A percentile compares a stretch with the other conserved stretches of the same genome.
phyloP scores from a whole-genome alignment of 1,140 invertebrate species.

The Scaptomyza graminum region DNA sequence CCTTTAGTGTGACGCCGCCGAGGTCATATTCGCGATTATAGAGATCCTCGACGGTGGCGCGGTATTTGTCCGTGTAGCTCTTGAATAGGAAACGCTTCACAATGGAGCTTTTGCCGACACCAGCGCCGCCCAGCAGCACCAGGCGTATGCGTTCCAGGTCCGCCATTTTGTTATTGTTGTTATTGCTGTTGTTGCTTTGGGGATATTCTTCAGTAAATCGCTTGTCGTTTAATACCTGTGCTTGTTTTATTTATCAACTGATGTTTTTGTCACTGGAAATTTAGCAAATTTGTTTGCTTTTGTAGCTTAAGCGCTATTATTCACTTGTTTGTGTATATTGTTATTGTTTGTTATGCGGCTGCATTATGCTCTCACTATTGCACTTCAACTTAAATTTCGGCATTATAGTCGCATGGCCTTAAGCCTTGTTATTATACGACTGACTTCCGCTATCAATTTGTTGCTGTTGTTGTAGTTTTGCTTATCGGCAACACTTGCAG shows the following conservation, averaged over 20 bases:
- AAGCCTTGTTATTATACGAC: not conserved
- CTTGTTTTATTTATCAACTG: constrained; percentile 21
- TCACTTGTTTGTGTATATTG: constrained; percentile 1
- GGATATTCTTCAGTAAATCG: constrained; percentile 49
- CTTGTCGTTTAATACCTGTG: constrained; percentile 40
- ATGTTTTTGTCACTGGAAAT: constrained; percentile 34
- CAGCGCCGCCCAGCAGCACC: constrained; percentile 92
- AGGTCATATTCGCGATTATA: constrained; percentile 94
- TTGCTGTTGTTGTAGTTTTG: constrained; percentile 15
- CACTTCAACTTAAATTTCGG: constrained; percentile 55
- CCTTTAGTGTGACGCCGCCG: constrained; percentile 89
- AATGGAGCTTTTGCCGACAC: constrained; percentile 94
- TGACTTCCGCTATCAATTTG: constrained; percentile 37
- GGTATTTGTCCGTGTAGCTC: constrained; percentile 92
- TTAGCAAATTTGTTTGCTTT: constrained; percentile 17
- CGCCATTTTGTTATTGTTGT: constrained; percentile 81
- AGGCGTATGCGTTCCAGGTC: constrained; percentile 93
- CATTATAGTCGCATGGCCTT: constrained; percentile 25
- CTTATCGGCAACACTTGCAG: constrained; percentile 44
- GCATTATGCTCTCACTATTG: constrained; percentile 40
- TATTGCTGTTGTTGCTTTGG: constrained; percentile 1
- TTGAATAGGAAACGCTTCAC: constrained; percentile 94
- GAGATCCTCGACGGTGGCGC: constrained; percentile 95
- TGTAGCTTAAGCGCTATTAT: not conserved
- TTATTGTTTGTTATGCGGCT: constrained; percentile 28